Evolutionary conservation across 2,888 invertebrate species (phyloP).

Genomic region (Gnatocerus cornutus): DNA sequence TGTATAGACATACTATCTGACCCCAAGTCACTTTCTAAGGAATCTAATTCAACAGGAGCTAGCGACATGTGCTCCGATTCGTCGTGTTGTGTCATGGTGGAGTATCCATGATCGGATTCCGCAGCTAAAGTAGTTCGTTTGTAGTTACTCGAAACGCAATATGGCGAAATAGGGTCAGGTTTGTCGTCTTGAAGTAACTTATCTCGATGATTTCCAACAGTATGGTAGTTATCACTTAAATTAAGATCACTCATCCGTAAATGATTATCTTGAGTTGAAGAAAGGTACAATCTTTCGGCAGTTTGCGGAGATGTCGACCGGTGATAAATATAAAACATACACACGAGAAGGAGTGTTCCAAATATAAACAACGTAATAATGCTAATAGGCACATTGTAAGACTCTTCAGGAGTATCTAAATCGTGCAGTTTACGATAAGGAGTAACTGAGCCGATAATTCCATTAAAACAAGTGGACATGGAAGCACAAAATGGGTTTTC

Average conservation of each 20-base stretch:
- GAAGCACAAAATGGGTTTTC: conserved; percentile 85
- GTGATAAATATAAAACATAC: conserved; percentile 81
- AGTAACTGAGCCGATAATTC: conserved; percentile 86
- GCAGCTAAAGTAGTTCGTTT: conserved; percentile 83
- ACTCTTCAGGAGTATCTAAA: conserved; percentile 65
- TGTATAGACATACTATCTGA: conserved; percentile 76
- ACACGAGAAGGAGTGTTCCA: conserved; percentile 86
- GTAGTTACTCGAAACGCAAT: conserved; percentile 88
- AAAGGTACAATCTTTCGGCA: conserved; percentile 72
- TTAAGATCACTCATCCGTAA: conserved; percentile 84
- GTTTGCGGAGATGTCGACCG: conserved; percentile 74
- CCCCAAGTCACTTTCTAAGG: conserved; percentile 74
- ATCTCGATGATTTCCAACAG: conserved; percentile 78
- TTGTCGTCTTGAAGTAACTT: conserved; percentile 76
- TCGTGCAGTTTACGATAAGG: conserved; percentile 85
- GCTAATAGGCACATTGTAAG: conserved; percentile 84
- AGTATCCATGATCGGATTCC: conserved; percentile 95
- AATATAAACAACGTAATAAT: conserved; percentile 77
- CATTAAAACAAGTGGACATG: conserved; percentile 88
- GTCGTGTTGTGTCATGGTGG: conserved; percentile 94
- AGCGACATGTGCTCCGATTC: conserved; percentile 89
- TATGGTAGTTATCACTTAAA: conserved; percentile 80
- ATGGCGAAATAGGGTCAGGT: conserved; percentile 87
- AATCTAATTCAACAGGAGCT: conserved; percentile 79
- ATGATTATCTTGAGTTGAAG: conserved; percentile 73